phyloP scores from a whole-genome alignment of 2,113 vertebrate genomes.

The Brachyhypopomus occidentalis region DNA sequence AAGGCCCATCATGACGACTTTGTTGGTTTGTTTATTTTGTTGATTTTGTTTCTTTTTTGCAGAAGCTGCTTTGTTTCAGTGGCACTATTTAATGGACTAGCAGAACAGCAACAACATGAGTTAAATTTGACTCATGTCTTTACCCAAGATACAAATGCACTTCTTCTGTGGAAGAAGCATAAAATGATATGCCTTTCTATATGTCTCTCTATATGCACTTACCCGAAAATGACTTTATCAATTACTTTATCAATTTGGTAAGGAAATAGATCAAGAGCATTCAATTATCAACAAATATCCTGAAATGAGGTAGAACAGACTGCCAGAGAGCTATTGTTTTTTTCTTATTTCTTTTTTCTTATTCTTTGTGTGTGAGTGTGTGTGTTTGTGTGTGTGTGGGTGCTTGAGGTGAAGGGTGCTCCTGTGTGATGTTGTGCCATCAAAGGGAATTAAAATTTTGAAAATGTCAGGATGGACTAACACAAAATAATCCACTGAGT shows the following conservation, averaged over 20 bases:
- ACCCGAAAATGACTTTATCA: conserved; percentile 3
- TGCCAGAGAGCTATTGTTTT: conserved; percentile 49
- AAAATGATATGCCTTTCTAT: conserved; percentile 31
- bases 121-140: no score
- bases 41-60: background rate
- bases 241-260: conserved; percentile 35
- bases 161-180: conserved; percentile 11
- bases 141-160: conserved; percentile 25
- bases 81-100: background rate
- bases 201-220: conserved; percentile 29
- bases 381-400: no score
- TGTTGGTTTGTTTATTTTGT: background rate
- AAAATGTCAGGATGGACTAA: conserved; percentile 22
- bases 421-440: no score
- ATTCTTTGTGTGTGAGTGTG: no score
- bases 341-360: conserved; percentile 2
- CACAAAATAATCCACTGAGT: conserved; percentile 24
- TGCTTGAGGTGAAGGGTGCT: no score
- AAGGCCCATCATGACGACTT: background rate
- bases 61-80: background rate
- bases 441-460: background rate
- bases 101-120: no score
- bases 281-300: conserved; percentile 51
- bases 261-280: conserved; percentile 35
- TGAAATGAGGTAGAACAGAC: conserved; percentile 48